These are phyloP conservation scores for Potamarius usumacintae DNA, from an alignment of 2,113 vertebrate genomes.

Conservation along the genomic window DNA sequence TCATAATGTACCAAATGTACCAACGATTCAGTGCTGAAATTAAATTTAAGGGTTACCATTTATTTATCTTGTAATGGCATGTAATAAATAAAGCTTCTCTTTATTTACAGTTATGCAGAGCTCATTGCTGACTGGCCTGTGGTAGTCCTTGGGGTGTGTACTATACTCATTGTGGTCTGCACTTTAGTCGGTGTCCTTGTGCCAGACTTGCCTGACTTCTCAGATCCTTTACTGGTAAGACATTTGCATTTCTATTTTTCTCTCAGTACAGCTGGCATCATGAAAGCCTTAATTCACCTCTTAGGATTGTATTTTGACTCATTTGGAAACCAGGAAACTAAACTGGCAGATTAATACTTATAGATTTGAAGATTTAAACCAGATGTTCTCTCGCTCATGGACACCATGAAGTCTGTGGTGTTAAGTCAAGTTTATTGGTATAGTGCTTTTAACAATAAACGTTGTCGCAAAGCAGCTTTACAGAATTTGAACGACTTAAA, in stretches of 20 bases:
- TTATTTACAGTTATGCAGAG: slow-evolving; percentile 82
- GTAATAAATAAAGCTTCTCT: slow-evolving; percentile 8
- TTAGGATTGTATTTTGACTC: neutral
- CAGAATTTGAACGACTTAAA: too few relatives aligned
- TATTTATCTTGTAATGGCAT: neutral
- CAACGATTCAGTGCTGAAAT: neutral
- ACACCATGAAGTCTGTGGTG: too few relatives aligned
- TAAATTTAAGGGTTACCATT: neutral
- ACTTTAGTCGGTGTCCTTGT: slow-evolving; percentile 91
- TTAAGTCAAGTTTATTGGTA: too few relatives aligned
- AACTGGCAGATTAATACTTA: neutral
- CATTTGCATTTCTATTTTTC: neutral
- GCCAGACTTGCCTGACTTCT: slow-evolving; percentile 95
- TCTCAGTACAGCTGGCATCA: neutral
- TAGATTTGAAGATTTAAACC: neutral
- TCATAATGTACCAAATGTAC: neutral
- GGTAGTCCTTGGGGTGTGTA: slow-evolving; percentile 94
- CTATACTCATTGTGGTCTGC: slow-evolving; percentile 90
- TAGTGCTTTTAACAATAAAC: too few relatives aligned
- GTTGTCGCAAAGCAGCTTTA: too few relatives aligned
- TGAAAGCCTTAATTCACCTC: neutral
- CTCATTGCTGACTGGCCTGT: slow-evolving; percentile 97
- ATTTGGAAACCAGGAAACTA: neutral
- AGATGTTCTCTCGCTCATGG: neutral
- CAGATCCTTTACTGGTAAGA: slow-evolving; percentile 91